Base-by-base conservation (phyloP, 2,113 vertebrate genomes). In the Leptosomus discolor region DNA sequence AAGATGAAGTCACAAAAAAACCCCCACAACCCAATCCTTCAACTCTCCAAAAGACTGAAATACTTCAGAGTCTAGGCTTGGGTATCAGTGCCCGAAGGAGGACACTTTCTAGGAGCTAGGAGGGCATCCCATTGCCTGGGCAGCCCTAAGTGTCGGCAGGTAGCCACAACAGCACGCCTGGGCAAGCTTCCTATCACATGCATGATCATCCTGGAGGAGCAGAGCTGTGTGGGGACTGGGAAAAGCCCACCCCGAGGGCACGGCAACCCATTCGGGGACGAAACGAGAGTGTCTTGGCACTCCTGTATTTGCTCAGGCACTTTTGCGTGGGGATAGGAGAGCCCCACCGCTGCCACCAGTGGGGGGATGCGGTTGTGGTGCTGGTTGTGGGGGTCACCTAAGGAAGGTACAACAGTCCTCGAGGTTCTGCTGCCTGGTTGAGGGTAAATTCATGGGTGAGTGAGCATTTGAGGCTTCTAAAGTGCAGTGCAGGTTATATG, bases 401-500 rank as follows among this genome's bases (percentile, higher is more conserved):
- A 46, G 77, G 65, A 45, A 70, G 53, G 74, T 92, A 63, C 91
- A 95, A 1, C 34, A 46, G 64, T 9, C 36, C 80, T 51, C 12
- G 0, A n/a, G 83, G 79, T 54, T 54, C 83, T 95, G 89, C 60
- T 80, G 85, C 73, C 71, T 64, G 7, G 5, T 15, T 3, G 21
- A 88, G 84, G 79, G 87, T 26, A 16, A 85, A 75, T 63, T 51
- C 3, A 95, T 39, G 91, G 93, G 57, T n/a, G 57, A 79, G 78
- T 69, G 94, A 91, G 70, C 10, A 5, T 88, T 88, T 96, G 93
- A 93, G 87, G 91, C 81, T 94, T 97, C 88, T 97, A 97, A 98
- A 97, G 96, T 97, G 97, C 96, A 97, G 96, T 97, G 96, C 96
- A 97, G 97, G 97, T 97, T 96, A 83, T 85, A 20, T 90, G 95